Evolutionary conservation across 2,113 vertebrate genomes (phyloP).

Genomic region (Aldabrachelys gigantea): DNA sequence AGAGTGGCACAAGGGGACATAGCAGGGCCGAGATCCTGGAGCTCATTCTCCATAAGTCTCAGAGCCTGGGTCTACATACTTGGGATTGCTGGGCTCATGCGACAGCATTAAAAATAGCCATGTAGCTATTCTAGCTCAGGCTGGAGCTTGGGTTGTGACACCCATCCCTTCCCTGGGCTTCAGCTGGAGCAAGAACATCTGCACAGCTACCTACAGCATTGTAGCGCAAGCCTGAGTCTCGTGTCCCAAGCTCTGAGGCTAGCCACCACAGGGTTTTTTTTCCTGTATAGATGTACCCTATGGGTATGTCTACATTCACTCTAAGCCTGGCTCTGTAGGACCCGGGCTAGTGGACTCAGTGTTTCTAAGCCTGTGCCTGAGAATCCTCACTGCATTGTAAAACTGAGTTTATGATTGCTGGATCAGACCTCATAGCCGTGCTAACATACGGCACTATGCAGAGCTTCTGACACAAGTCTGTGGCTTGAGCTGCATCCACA

Average conservation of each 20-base stretch:
- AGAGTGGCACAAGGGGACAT: not conserved
- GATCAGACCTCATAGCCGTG: too few species aligned
- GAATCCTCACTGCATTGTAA: not conserved
- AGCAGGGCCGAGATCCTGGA: not conserved
- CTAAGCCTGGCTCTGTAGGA: not conserved
- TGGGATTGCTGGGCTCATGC: not conserved
- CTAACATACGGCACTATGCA: too few species aligned
- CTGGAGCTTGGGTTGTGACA: not conserved
- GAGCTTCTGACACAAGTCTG: too few species aligned
- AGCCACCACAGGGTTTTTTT: not conserved
- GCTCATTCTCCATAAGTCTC: not conserved
- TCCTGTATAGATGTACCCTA: not conserved
- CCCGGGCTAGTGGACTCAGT: not conserved
- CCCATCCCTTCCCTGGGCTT: not conserved
- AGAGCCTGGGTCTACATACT: not conserved
- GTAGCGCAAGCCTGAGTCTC: not conserved
- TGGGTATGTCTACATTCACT: not conserved
- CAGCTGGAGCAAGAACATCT: not conserved
- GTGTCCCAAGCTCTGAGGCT: not conserved
- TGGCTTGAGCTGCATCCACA: too few species aligned
- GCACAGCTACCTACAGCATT: not conserved
- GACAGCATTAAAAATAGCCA: not conserved
- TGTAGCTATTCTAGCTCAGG: not conserved
- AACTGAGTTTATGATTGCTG: not conserved
- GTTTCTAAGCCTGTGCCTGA: not conserved